A percentile compares a stretch with the other conserved stretches of the same genome.
These are phyloP conservation scores for Hirtodrosophila duncani DNA, from an alignment of 2,888 invertebrate genomes.

Conservation along the genomic window DNA sequence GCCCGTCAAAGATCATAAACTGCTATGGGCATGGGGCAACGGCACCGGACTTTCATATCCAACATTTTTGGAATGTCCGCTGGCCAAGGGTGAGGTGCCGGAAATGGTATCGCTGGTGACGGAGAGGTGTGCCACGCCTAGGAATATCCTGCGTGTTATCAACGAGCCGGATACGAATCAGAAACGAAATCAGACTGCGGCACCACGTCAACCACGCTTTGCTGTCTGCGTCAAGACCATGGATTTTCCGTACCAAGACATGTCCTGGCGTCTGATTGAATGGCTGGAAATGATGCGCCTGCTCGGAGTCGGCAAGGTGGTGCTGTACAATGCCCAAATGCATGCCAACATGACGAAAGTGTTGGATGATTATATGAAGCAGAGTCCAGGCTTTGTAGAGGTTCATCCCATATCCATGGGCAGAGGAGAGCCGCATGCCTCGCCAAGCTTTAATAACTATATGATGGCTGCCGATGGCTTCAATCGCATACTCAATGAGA, in stretches of 20 bases:
- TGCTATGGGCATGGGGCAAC: slow-evolving; percentile 96
- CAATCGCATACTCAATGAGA: slow-evolving; percentile 93
- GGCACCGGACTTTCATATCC: slow-evolving; percentile 90
- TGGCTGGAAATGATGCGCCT: slow-evolving; percentile 94
- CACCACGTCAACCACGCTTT: slow-evolving; percentile 80
- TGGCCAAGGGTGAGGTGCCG: slow-evolving; percentile 80
- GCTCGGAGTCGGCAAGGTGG: slow-evolving; percentile 92
- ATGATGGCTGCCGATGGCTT: slow-evolving; percentile 91
- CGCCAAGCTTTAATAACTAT: slow-evolving; percentile 89
- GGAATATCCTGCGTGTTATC: slow-evolving; percentile 88
- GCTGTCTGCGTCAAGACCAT: slow-evolving; percentile 95
- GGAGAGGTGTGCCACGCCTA: slow-evolving; percentile 87
- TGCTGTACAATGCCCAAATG: slow-evolving; percentile 91
- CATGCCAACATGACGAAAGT: slow-evolving; percentile 94
- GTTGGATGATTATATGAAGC: slow-evolving; percentile 80
- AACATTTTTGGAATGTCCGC: slow-evolving; percentile 89
- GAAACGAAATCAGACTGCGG: slow-evolving; percentile 78
- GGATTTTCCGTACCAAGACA: slow-evolving; percentile 92
- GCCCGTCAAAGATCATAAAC: slow-evolving; percentile 90
- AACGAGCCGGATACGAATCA: slow-evolving; percentile 81
- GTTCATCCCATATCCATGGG: slow-evolving; percentile 89
- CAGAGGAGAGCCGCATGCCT: slow-evolving; percentile 91
- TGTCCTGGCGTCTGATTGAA: slow-evolving; percentile 91
- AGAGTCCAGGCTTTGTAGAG: slow-evolving; percentile 81
- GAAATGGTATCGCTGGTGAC: slow-evolving; percentile 88